Evolutionary conservation across 1,140 invertebrate species (phyloP).

Genomic region (Ips typographus): DNA sequence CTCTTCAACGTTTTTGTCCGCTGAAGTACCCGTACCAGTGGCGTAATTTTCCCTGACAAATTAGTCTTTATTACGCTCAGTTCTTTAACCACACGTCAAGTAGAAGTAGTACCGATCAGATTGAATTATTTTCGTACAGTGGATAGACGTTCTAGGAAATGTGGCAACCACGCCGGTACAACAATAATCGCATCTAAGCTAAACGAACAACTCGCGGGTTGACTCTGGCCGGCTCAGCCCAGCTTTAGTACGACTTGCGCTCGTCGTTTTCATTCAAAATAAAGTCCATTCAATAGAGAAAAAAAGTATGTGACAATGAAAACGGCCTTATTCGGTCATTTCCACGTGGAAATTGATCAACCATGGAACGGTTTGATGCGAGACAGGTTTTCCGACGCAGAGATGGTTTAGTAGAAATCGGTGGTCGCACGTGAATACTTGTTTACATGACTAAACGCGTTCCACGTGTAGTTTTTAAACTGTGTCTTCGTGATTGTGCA

Average conservation of each 20-base stretch:
- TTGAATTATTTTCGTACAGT: slow-evolving; percentile 1
- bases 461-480: slow-evolving; percentile 13
- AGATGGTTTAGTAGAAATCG: not conserved
- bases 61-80: not conserved
- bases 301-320: slow-evolving; percentile 17
- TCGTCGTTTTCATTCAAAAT: slow-evolving; percentile 26
- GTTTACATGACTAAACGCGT: not conserved
- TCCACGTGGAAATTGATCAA: not conserved
- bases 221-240: slow-evolving; percentile 23
- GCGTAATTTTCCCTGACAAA: no score
- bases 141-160: slow-evolving; percentile 16
- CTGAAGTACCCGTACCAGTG: no score
- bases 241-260: slow-evolving; percentile 14
- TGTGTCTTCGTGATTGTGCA: not conserved
- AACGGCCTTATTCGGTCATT: not conserved
- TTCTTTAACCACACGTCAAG: no score
- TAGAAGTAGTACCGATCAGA: slow-evolving; percentile 8
- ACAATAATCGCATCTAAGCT: slow-evolving; percentile 26
- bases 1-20: no score
- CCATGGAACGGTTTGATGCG: slow-evolving; percentile 3
- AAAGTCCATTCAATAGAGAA: not conserved
- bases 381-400: not conserved
- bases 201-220: slow-evolving; percentile 22
- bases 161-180: slow-evolving; percentile 18
- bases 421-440: slow-evolving; percentile 14